Evolutionary conservation across 2,113 vertebrate species (phyloP), one percentile per base, ranked within the genome.

Genomic region (Azemiops feae): DNA sequence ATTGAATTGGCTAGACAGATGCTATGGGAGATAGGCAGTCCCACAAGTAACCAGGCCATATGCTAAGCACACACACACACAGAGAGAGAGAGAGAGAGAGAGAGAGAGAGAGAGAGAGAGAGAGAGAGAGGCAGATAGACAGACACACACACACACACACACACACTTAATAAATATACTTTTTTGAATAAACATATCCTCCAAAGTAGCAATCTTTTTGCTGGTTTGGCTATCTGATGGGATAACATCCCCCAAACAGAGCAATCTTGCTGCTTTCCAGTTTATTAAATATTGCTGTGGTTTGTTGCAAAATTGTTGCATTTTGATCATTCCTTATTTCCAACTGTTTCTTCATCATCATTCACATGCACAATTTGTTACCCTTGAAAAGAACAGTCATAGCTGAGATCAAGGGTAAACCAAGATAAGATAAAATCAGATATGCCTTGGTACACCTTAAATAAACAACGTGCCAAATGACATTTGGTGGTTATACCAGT

Each of bases 281-380:
- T 43, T 2, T 92, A 25, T 92, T 94, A 94, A 88, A 10, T n/a
- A 47, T 88, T 54, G 18, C 11, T 60, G 81, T 92, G 94, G 45
- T 74, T 96, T 88, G 87, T 25, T 94, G 74, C 18, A 30, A 85
- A 88, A 2, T 5, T 89, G 34, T 93, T 94, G 3, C 92, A 86
- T 90, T 92, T 94, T 93, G 91, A 30, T 94, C 9, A 74, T 27
- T 94, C 87, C 30, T 20, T 93, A 53, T 85, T 23, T 92, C 50
- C 92, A 94, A 47, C 88, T 86, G 81, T 43, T 85, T 64, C 34
- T 95, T 94, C 93, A 91, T 95, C 93, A 88, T 90, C 93, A 94
- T 93, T 93, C 55, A 39, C 91, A 94, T 94, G 47, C 12, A 43
- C 39, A 91, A 92, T 52, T 60, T 95, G 45, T 64, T 55, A 90